Evolutionary conservation across 2,797 vertebrate genomes (phyloP).

Genomic region (Coccyzus lansbergi): DNA sequence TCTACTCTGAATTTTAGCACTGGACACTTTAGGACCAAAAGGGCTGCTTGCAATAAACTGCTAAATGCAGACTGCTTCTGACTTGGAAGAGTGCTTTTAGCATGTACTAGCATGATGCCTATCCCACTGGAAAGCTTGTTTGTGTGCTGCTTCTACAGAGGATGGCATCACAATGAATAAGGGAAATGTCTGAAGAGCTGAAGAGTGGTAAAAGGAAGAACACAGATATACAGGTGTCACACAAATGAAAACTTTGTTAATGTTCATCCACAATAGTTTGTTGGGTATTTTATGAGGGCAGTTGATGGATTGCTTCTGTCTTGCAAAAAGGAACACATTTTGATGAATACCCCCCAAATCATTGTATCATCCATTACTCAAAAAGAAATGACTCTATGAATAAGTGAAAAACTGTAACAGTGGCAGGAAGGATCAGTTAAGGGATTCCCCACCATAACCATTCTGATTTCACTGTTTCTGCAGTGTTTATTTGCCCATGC

Average conservation of each 20-base stretch:
- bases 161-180: neutral
- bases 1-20: neutral
- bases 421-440: slow-evolving; percentile 8
- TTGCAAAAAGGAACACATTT: neutral
- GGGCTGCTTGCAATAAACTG: neutral
- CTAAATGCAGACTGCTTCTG: neutral
- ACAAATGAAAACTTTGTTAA: neutral
- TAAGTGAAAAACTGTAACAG: neutral
- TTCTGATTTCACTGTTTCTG: slow-evolving; percentile 4
- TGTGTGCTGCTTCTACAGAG: neutral
- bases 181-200: neutral
- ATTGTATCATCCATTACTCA: neutral
- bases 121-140: neutral
- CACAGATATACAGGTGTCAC: neutral
- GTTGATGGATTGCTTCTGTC: neutral
- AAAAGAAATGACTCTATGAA: neutral
- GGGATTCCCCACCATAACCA: accelerated
- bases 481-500: neutral
- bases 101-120: neutral
- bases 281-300: neutral
- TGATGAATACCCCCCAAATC: neutral
- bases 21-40: neutral
- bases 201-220: neutral
- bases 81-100: neutral
- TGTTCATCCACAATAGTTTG: neutral